Conservation (phyloP, 1,140 invertebrate genomes). For the Drosophila kepulauana region DNA sequence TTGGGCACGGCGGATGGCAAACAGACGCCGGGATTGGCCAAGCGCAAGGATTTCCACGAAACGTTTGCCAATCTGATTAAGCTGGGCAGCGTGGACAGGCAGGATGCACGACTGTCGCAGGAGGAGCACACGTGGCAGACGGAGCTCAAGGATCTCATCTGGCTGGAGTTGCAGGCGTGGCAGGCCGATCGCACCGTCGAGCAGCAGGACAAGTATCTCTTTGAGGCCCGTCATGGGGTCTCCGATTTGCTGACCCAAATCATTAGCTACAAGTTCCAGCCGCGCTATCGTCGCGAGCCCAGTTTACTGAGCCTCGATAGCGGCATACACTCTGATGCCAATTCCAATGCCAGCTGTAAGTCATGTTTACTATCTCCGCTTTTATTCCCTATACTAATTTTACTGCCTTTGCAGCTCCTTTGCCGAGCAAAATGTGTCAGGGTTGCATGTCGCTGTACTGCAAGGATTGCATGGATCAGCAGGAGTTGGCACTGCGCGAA, state of each 20-base stretch:
- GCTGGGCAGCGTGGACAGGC: slow-evolving; percentile 89
- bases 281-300: slow-evolving; percentile 62
- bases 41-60: slow-evolving; percentile 77
- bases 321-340: slow-evolving; percentile 72
- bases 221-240: slow-evolving; percentile 90
- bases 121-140: slow-evolving; percentile 95
- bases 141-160: slow-evolving; percentile 94
- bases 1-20: slow-evolving; percentile 49
- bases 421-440: slow-evolving; percentile 73
- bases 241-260: slow-evolving; percentile 90
- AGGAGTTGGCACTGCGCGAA: slow-evolving; percentile 90
- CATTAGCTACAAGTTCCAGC: slow-evolving; percentile 88
- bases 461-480: slow-evolving; percentile 88
- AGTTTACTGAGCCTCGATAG: slow-evolving; percentile 76
- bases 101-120: slow-evolving; percentile 87
- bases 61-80: slow-evolving; percentile 91
- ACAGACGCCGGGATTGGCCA: slow-evolving; percentile 63
- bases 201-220: slow-evolving; percentile 92
- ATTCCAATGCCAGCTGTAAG: slow-evolving; percentile 82
- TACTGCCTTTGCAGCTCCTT: slow-evolving; percentile 49
- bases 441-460: slow-evolving; percentile 91
- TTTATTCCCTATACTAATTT: neutral
- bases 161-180: slow-evolving; percentile 95
- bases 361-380: neutral
- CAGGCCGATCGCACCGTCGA: slow-evolving; percentile 89